Evolutionary conservation across 2,888 invertebrate genomes (phyloP).

Genomic region (Drosophila koepferae): DNA sequence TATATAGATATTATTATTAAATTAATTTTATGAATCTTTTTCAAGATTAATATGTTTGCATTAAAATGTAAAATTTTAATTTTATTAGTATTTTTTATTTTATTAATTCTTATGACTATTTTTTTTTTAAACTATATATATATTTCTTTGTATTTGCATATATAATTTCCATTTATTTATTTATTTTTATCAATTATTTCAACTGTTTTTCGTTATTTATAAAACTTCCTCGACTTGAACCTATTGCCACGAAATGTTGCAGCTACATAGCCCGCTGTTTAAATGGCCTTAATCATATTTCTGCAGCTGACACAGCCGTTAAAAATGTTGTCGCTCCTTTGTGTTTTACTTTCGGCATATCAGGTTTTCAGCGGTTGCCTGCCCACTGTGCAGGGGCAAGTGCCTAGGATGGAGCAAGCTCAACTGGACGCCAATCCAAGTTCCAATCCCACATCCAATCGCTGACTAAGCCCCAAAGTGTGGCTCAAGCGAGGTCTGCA

Average conservation of each 20-base stretch:
- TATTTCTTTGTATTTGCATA: not conserved
- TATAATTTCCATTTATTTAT: not conserved
- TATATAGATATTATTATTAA: no score
- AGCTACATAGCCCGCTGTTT: slow-evolving; percentile 4
- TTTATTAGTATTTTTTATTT: no score
- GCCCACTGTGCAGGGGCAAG: slow-evolving; percentile 36
- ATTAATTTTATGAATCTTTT: no score
- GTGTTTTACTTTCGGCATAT: not conserved
- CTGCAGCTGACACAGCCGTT: not conserved
- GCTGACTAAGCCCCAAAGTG: slow-evolving; percentile 41
- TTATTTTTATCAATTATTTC: not conserved
- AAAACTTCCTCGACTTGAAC: not conserved
- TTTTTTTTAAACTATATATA: not conserved
- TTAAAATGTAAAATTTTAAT: no score
- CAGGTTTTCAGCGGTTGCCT: not conserved
- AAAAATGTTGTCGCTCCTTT: not conserved
- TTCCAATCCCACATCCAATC: slow-evolving; percentile 12
- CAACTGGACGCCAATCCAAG: slow-evolving; percentile 13
- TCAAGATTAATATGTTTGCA: no score
- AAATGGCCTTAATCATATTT: slow-evolving; percentile 1
- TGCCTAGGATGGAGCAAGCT: slow-evolving; percentile 1
- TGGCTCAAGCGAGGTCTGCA: slow-evolving; percentile 24
- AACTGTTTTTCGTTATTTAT: not conserved
- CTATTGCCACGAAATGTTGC: not conserved
- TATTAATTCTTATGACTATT: no score